Percentiles rank a stretch among this genome's conserved stretches.
Evolutionary conservation across 2,113 vertebrate genomes (phyloP).

Genomic region (Lagopus leucura): DNA sequence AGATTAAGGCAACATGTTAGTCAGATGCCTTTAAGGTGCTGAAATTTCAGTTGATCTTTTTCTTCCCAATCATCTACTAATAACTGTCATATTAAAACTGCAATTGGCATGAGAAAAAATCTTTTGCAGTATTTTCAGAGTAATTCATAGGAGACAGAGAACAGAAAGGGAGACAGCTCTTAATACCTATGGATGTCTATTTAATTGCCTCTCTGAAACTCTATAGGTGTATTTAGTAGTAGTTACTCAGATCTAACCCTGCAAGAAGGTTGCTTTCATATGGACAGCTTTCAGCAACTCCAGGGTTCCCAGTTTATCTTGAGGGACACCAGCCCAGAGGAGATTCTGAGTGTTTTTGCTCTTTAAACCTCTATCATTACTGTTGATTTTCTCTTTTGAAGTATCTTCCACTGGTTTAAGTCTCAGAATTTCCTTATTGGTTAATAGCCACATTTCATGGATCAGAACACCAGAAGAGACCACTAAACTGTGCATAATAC

Average conservation of each 20-base stretch:
- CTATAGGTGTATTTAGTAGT: neutral
- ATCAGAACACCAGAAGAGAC: neutral
- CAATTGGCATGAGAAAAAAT: neutral
- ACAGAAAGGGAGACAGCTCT: neutral
- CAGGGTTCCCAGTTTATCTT: neutral
- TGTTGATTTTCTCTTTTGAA: neutral
- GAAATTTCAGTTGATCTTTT: neutral
- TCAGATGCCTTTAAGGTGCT: neutral
- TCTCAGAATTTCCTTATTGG: neutral
- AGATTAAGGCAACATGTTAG: neutral
- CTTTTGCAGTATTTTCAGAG: neutral
- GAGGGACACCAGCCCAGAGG: neutral
- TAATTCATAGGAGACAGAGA: neutral
- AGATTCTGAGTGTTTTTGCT: neutral
- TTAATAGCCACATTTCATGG: neutral
- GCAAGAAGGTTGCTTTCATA: neutral
- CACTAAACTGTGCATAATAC: neutral
- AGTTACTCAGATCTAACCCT: neutral
- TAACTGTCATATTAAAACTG: neutral
- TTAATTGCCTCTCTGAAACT: neutral
- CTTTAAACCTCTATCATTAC: neutral
- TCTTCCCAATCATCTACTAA: neutral
- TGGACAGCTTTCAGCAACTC: neutral
- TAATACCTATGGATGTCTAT: neutral
- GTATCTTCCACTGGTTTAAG: neutral